A percentile compares a stretch with the other conserved stretches of the same genome.
Conservation (phyloP, 2,888 invertebrate species). For the Mythimna vitellina region DNA sequence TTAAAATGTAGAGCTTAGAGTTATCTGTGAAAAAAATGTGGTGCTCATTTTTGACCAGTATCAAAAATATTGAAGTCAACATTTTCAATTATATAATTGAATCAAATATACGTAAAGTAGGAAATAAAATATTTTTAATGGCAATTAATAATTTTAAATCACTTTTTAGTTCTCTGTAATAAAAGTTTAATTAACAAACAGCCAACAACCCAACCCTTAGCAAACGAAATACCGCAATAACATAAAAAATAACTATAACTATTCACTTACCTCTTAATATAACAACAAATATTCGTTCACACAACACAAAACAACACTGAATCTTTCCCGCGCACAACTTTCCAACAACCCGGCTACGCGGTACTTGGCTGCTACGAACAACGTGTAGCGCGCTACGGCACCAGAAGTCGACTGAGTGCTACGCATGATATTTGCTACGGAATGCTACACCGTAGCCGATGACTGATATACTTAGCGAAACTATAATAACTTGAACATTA, state of each 20-base stretch:
- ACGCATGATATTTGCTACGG: conserved; percentile 58
- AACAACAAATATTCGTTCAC: conserved; percentile 47
- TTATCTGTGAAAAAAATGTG: not conserved
- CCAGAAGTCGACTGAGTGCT: conserved; percentile 68
- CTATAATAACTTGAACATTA: conserved; percentile 57
- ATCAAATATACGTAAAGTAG: not conserved
- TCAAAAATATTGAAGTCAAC: not conserved
- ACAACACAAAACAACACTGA: conserved; percentile 62
- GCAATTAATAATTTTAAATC: not conserved
- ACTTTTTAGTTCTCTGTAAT: not conserved
- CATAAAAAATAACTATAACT: not conserved
- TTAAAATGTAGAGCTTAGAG: not conserved
- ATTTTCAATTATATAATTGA: not conserved
- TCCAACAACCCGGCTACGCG: conserved; percentile 44
- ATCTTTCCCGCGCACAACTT: conserved; percentile 61
- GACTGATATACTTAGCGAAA: conserved; percentile 50
- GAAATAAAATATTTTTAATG: not conserved
- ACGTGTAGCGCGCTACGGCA: conserved; percentile 72
- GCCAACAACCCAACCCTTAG: not conserved
- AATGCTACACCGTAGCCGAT: conserved; percentile 17
- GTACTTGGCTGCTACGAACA: conserved; percentile 60
- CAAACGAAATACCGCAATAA: no score
- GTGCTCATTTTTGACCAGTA: not conserved
- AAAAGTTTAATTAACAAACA: not conserved
- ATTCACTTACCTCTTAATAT: conserved; percentile 51